Evolutionary conservation across 2,888 invertebrate genomes (phyloP).

Genomic region (Mycalesis mineus): DNA sequence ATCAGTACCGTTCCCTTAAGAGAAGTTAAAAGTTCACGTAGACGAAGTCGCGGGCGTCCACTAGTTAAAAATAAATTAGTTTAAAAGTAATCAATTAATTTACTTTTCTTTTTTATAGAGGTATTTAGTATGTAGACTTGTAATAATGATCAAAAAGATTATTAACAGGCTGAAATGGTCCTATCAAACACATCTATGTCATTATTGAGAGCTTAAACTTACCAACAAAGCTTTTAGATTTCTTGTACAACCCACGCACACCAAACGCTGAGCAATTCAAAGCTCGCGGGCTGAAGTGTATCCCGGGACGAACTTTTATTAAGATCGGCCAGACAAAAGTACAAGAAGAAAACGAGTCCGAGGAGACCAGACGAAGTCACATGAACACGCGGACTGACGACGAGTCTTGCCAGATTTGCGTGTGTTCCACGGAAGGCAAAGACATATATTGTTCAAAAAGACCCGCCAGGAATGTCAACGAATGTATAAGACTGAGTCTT

Average conservation of each 20-base stretch:
- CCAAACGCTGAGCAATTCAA: conserved; percentile 36
- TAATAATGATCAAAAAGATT: no score
- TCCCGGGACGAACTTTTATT: conserved; percentile 58
- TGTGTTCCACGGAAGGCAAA: conserved; percentile 55
- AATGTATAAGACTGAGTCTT: conserved; percentile 48
- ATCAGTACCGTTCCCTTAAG: no score
- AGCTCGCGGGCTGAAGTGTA: conserved; percentile 41
- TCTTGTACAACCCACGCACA: conserved; percentile 43
- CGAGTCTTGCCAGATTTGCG: conserved; percentile 52
- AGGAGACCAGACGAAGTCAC: conserved; percentile 38
- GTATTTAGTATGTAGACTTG: no score
- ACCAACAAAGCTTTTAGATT: conserved; percentile 44
- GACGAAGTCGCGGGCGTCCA: no score
- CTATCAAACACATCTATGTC: no score
- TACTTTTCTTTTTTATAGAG: no score
- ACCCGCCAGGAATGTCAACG: conserved; percentile 57
- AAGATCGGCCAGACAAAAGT: conserved; percentile 31
- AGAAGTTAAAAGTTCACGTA: no score
- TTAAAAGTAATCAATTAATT: no score
- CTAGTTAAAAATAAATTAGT: no score
- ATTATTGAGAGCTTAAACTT: neutral
- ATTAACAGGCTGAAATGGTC: no score
- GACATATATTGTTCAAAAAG: conserved; percentile 54
- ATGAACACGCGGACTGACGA: conserved; percentile 45
- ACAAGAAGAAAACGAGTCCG: neutral